Evolutionary conservation across 2,888 invertebrate species (phyloP), one percentile per base, ranked within the genome.

Genomic region (Sipha maydis): DNA sequence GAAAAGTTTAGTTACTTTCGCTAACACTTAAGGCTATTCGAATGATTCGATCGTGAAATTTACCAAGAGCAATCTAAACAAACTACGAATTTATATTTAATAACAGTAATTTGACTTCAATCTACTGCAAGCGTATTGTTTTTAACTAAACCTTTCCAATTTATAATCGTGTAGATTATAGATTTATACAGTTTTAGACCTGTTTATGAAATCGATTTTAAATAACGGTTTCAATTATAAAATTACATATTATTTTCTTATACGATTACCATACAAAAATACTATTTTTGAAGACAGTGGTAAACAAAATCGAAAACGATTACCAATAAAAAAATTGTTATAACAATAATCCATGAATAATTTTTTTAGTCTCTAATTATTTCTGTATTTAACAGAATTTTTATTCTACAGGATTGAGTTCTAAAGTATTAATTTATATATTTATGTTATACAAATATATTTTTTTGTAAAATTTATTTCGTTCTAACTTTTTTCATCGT

Each of bases 61-160:
- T 19, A 75, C 56, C 73, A 71, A 38, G 56, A 19, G 71, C 79
- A 38, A 73, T 73, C 38, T 11, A 54, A 56, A 48, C 48, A 73
- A 86, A 71, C 85, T 69, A 86, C 34, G 71, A 75, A 73, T 86
- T 41, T 41, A 73, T 41, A 69, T 71, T 73, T 84, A 76, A 88
- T 88, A 73, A 82, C 19, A 88, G 80, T 80, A 75, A 88, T 88
- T 61, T 80, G 28, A 88, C 86, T 67, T 25, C 5, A n/a, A 61
- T 31, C 41, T 75, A 41, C 82, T 48, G 25, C 80, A 41, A 75
- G 88, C 41, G 11, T 31, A 67, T 82, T 76, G 80, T 88, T 88
- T 86, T 86, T 56, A 38, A 79, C 61, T 75, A 67, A 88, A 75
- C 80, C 79, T 88, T 88, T 88, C 88, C 80, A 80, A 80, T 80